phyloP scores from a whole-genome alignment of 2,888 invertebrate species.

The Stenichneumon culpator region DNA sequence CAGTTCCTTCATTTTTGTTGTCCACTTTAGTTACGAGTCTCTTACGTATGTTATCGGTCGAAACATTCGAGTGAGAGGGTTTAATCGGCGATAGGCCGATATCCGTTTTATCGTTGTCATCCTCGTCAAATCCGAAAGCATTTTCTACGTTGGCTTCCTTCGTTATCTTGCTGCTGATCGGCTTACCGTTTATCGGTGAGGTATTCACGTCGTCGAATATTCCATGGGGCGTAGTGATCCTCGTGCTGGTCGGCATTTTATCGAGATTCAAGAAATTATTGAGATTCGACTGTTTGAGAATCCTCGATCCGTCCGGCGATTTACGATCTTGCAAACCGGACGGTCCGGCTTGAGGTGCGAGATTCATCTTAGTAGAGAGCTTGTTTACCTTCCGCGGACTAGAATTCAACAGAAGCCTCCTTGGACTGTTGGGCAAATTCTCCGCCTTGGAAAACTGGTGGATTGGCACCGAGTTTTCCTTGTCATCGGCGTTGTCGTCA shows the following conservation, averaged over 20 bases:
- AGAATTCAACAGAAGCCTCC: background rate
- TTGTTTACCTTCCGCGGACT: background rate
- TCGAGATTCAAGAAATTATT: conserved; percentile 78
- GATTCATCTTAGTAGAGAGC: conserved; percentile 23
- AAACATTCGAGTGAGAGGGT: background rate
- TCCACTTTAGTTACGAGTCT: background rate
- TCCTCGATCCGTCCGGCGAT: conserved; percentile 46
- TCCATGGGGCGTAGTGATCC: conserved; percentile 76
- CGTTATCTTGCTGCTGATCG: conserved; percentile 36
- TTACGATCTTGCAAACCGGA: conserved; percentile 69
- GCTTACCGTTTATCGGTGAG: conserved; percentile 69
- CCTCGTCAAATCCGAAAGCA: conserved; percentile 80
- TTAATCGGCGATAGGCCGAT: conserved; percentile 42
- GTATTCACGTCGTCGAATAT: conserved; percentile 77
- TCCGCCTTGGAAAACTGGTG: conserved; percentile 64
- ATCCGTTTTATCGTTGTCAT: conserved; percentile 41
- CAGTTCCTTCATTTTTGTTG: background rate
- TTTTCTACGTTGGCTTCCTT: conserved; percentile 70
- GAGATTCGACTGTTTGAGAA: conserved; percentile 78
- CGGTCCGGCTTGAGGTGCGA: conserved; percentile 70
- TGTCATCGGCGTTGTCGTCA: conserved; percentile 57
- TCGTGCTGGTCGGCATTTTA: conserved; percentile 76
- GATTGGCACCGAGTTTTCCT: conserved; percentile 65
- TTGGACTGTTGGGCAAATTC: conserved; percentile 9
- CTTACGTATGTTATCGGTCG: background rate